These are phyloP conservation scores for Reticulitermes speratus DNA, from an alignment of 1,140 invertebrate species.

Conservation along the genomic window DNA sequence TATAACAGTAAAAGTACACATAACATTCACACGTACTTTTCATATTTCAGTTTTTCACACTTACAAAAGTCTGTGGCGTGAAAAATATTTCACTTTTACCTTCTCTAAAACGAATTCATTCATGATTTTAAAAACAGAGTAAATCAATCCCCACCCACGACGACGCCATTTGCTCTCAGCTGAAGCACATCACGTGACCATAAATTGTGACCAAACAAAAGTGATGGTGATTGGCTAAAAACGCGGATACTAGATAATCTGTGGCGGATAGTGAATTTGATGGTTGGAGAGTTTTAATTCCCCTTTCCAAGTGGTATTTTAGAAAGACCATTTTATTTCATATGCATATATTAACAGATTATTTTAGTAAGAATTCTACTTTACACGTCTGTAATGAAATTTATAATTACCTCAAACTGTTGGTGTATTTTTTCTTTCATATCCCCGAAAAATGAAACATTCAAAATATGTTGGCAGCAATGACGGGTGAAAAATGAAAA, in stretches of 20 bases:
- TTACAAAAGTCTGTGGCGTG: conserved; percentile 30
- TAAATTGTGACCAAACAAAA: not conserved
- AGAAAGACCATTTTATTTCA: not conserved
- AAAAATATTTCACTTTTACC: conserved; percentile 33
- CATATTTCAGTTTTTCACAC: conserved; percentile 30
- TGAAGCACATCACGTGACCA: conserved; percentile 37
- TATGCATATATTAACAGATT: too few relatives aligned
- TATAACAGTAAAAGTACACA: not conserved
- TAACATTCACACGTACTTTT: conserved; percentile 1
- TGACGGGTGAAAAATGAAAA: not conserved
- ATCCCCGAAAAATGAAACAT: not conserved
- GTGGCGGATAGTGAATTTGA: not conserved
- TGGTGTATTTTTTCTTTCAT: not conserved
- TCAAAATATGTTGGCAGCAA: not conserved
- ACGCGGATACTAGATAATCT: too few relatives aligned
- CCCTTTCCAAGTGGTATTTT: not conserved
- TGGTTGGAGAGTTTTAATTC: not conserved
- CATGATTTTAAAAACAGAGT: conserved; percentile 38
- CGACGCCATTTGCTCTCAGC: conserved; percentile 43
- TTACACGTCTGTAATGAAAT: too few relatives aligned
- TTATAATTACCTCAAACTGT: not conserved
- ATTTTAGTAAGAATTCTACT: too few relatives aligned
- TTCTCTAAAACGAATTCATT: conserved; percentile 34
- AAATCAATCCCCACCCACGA: conserved; percentile 34
- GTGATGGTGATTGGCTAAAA: not conserved